These are phyloP conservation scores for Heliothis virescens DNA, from an alignment of 1,140 invertebrate species.

Conservation along the genomic window DNA sequence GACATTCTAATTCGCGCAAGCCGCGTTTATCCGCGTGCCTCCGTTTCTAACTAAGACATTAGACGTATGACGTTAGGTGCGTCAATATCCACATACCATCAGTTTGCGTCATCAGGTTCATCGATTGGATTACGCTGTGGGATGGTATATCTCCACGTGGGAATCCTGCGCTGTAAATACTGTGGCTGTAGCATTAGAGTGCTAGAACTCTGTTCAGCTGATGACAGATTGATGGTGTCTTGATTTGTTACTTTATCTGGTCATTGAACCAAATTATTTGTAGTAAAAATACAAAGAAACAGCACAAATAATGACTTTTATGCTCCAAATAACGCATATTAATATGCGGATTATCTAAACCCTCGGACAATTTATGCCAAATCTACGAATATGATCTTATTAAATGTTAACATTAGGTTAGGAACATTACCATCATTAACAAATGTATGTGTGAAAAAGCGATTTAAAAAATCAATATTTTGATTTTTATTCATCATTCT, in stretches of 20 bases:
- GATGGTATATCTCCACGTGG: constrained; percentile 13
- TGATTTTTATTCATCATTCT: constrained; percentile 38
- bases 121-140: constrained; percentile 19
- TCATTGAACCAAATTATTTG: background rate
- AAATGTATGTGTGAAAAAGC: constrained; percentile 5
- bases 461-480: constrained; percentile 15
- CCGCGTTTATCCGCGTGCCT: constrained; percentile 4
- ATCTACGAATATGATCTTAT: constrained; percentile 1
- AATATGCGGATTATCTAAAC: background rate
- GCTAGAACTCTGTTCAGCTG: constrained; percentile 27
- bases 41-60: constrained; percentile 19
- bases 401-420: constrained; percentile 8
- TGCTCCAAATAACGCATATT: background rate
- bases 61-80: constrained; percentile 14
- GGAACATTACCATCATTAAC: background rate
- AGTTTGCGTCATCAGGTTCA: constrained; percentile 26
- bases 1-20: background rate
- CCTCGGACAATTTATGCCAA: background rate
- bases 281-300: background rate
- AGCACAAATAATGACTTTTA: background rate
- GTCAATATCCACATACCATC: constrained; percentile 30
- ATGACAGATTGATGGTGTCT: constrained; percentile 29
- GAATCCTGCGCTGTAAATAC: constrained; percentile 39
- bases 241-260: background rate
- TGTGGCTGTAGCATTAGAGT: constrained; percentile 35